These are phyloP conservation scores for Hassar affinis DNA, from an alignment of 2,113 vertebrate species.

Conservation along the genomic window DNA sequence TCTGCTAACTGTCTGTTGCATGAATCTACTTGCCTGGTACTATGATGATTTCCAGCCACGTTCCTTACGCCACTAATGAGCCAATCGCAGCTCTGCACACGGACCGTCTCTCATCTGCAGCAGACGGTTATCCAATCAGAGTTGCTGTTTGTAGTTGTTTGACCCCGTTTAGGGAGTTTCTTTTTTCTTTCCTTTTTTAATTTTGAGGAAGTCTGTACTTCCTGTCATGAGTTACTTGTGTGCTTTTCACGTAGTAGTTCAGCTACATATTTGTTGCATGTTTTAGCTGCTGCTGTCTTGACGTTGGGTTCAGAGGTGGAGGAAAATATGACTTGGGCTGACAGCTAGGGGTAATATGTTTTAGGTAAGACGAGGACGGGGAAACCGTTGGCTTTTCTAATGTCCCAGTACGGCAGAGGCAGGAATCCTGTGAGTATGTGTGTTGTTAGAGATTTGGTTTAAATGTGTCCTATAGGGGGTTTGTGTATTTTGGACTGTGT, in stretches of 20 bases:
- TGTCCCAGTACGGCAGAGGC: constrained; percentile 58
- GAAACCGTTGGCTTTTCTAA: background rate
- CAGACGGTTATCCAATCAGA: constrained; percentile 63
- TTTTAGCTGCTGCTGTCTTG: constrained; percentile 10
- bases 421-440: constrained; percentile 64
- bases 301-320: background rate
- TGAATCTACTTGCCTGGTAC: constrained; percentile 51
- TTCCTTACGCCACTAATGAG: constrained; percentile 31
- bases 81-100: constrained; percentile 64
- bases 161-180: constrained; percentile 42
- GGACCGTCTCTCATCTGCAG: constrained; percentile 59
- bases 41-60: constrained; percentile 58
- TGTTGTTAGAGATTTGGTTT: constrained; percentile 46
- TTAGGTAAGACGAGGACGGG: constrained; percentile 59
- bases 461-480: background rate
- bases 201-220: constrained; percentile 72
- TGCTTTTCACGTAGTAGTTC: background rate
- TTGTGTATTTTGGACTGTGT: background rate
- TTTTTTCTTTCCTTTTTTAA: constrained; percentile 53
- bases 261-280: background rate
- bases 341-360: background rate
- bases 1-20: constrained; percentile 56
- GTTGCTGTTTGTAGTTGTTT: constrained; percentile 49
- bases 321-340: constrained; percentile 23
- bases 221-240: constrained; percentile 69